Conservation (phyloP, 2,113 vertebrate species). For the Tenrec ecaudatus region DNA sequence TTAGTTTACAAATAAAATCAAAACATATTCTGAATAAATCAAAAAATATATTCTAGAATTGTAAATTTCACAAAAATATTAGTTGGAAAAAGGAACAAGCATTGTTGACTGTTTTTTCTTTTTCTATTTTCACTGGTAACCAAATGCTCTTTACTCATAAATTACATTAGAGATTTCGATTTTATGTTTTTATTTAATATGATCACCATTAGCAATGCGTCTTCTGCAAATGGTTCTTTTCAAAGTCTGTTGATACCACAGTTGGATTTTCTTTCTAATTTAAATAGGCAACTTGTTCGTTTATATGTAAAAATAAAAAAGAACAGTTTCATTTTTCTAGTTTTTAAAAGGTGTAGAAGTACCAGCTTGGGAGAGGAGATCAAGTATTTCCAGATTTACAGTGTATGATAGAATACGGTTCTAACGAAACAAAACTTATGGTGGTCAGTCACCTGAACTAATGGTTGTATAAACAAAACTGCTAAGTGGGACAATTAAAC, state of each 20-base stretch:
- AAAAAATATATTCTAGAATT: slow-evolving; percentile 34
- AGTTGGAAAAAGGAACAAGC: slow-evolving; percentile 30
- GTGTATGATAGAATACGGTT: slow-evolving; percentile 24
- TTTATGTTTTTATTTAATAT: slow-evolving; percentile 54
- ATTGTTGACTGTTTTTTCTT: not conserved
- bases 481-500: not conserved
- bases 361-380: not conserved
- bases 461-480: slow-evolving; percentile 16
- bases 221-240: not conserved
- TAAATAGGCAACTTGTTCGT: slow-evolving; percentile 18
- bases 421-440: slow-evolving; percentile 42
- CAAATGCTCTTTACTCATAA: slow-evolving; percentile 23
- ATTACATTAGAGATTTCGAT: slow-evolving; percentile 23
- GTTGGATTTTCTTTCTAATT: slow-evolving; percentile 55
- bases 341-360: not conserved
- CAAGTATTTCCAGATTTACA: not conserved
- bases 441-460: not conserved
- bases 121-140: slow-evolving; percentile 22
- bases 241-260: not conserved
- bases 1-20: slow-evolving; percentile 8
- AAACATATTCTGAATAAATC: slow-evolving; percentile 9
- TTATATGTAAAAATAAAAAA: slow-evolving; percentile 1
- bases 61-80: not conserved
- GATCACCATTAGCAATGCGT: slow-evolving; percentile 29
- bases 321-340: slow-evolving; percentile 20